Evolutionary conservation across 2,888 invertebrate species (phyloP), one percentile per base, ranked within the genome.

Genomic region (Drosophila longiperda): DNA sequence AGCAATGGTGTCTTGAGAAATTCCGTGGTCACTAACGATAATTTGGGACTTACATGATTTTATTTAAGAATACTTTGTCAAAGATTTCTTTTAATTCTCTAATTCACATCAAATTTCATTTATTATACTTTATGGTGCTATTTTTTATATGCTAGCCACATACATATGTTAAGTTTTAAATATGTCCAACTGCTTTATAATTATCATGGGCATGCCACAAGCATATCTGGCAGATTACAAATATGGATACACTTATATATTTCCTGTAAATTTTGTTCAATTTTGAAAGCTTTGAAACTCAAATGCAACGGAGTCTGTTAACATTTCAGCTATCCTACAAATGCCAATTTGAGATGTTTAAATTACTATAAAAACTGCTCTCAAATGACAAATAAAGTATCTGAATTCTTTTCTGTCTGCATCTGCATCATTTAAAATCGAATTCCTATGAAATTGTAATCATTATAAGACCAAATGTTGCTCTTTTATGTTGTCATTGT

Each of bases 1-100:
- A 3, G 20, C 45, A 38, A 40, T 29, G 53, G 45, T 32, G 11
- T 48, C 52, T 68, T 23, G 15, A 9, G 40, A 42, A 74, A 64
- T 36, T 40, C n/a, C 8, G n/a, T 49, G 53, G n/a, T 40, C 20
- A 32, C 5, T 36, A 20, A 8, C 45, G 11, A n/a, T 54, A 69
- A 26, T 3, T n/a, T 23, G 9, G 5, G 4, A 26, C 17, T 50
- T 48, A 36, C 11, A 7, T 3, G 17, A 23, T 17, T 48, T 29
- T 66, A 12, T 15, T 33, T 34, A 4, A 20, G 32, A 17, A 36
- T 36, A 33, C 34, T n/a, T 36, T 45, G 17, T 34, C 9, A 20
- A 6, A 33, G 52, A 58, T 70, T 58, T 68, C n/a, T 11, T 3
- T 36, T 1, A 11, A 26, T 48, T 54, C 20, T 20, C 1, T 11